These are phyloP conservation scores for Liopterus haemorrhoidalis DNA, from an alignment of 2,888 invertebrate genomes.

Conservation along the genomic window DNA sequence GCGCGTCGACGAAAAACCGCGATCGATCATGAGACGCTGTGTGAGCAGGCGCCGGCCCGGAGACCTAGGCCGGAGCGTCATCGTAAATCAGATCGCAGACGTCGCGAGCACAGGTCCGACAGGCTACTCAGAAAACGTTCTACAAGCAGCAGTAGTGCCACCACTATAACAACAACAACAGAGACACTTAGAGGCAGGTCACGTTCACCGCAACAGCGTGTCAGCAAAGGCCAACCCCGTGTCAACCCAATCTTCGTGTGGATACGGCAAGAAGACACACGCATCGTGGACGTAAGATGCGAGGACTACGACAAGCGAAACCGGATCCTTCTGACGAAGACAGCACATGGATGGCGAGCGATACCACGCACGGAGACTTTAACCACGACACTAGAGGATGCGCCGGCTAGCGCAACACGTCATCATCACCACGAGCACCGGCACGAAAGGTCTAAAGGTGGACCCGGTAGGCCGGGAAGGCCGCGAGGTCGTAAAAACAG, in stretches of 20 bases:
- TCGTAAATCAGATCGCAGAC: conserved; percentile 46
- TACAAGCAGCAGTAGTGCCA: conserved; percentile 28
- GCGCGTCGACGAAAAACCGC: conserved; percentile 39
- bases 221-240: conserved; percentile 39
- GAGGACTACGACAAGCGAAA: conserved; percentile 84
- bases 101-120: conserved; percentile 42
- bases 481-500: conserved; percentile 25
- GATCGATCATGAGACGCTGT: conserved; percentile 26
- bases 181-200: too few relatives aligned
- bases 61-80: conserved; percentile 46
- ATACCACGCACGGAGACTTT: conserved; percentile 69
- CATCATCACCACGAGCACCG: conserved; percentile 36
- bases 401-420: conserved; percentile 45
- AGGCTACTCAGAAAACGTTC: conserved; percentile 29
- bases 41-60: conserved; percentile 43
- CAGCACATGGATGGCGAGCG: conserved; percentile 74
- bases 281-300: conserved; percentile 77
- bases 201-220: conserved; percentile 27
- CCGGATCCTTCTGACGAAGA: conserved; percentile 76
- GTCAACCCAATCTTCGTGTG: conserved; percentile 80
- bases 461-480: conserved; percentile 25
- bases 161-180: conserved; percentile 31
- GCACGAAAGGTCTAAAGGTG: conserved; percentile 23
- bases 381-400: conserved; percentile 47
- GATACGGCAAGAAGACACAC: conserved; percentile 74